Evolutionary conservation across 2,888 invertebrate species (phyloP).

Genomic region (Gymnosoma rotundatum): DNA sequence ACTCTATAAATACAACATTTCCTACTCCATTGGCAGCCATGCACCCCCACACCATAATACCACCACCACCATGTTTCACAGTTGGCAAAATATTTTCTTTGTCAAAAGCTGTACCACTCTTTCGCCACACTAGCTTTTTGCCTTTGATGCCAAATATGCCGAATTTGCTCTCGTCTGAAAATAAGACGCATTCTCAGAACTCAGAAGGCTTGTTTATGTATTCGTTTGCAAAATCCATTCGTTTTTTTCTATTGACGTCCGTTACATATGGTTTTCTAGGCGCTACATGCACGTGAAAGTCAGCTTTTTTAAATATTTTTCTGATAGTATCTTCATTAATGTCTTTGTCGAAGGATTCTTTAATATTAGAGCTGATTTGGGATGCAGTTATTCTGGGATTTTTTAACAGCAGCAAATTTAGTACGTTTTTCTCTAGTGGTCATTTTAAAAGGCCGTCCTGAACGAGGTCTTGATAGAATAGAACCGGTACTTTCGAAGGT

Average conservation of each 20-base stretch:
- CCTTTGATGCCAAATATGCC: slow-evolving; percentile 19
- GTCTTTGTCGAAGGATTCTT: background rate
- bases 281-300: background rate
- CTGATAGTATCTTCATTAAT: background rate
- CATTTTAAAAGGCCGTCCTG: background rate
- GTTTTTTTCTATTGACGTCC: slow-evolving; percentile 17
- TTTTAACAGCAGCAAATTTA: background rate
- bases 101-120: background rate
- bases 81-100: background rate
- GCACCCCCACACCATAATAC: slow-evolving; percentile 6
- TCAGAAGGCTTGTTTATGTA: slow-evolving; percentile 1
- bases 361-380: slow-evolving; percentile 12
- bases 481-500: background rate
- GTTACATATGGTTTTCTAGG: background rate
- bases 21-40: slow-evolving; percentile 5
- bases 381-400: slow-evolving; percentile 22
- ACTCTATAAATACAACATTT: background rate
- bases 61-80: slow-evolving; percentile 11
- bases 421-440: background rate
- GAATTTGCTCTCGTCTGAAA: slow-evolving; percentile 19
- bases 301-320: slow-evolving; percentile 4
- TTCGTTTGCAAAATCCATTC: slow-evolving; percentile 16
- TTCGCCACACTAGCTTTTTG: slow-evolving; percentile 8
- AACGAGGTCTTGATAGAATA: slow-evolving; percentile 6
- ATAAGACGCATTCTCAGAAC: slow-evolving; percentile 5